Conservation (phyloP, 2,888 invertebrate species). For the Protonemura montana region DNA sequence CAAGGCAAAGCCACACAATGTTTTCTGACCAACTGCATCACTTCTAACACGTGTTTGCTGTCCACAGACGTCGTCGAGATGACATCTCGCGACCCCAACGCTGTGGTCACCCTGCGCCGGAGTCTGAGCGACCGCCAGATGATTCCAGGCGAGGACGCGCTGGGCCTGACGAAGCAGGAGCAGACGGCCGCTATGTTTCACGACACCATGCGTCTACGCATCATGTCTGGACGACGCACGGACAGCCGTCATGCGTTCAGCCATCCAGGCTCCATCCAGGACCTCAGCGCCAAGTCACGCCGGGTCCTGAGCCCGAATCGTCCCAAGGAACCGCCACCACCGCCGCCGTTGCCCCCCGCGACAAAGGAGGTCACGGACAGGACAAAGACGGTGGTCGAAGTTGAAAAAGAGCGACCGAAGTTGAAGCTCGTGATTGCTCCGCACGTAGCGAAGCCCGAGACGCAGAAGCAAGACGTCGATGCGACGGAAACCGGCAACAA, state of each 20-base stretch:
- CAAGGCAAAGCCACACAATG: too few species aligned
- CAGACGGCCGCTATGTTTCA: constrained; percentile 69
- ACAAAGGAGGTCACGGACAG: neutral
- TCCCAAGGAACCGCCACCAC: constrained; percentile 63
- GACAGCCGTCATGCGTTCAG: constrained; percentile 71
- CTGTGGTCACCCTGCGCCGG: constrained; percentile 55
- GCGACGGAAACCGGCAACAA: neutral
- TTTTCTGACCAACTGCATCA: too few species aligned
- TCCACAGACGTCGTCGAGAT: neutral
- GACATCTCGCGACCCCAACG: neutral
- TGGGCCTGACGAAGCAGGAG: constrained; percentile 57
- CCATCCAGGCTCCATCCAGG: constrained; percentile 53
- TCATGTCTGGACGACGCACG: constrained; percentile 60
- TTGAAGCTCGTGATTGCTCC: neutral
- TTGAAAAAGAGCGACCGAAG: constrained; percentile 22
- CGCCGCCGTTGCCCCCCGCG: constrained; percentile 56
- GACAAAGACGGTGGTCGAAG: neutral
- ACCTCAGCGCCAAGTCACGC: constrained; percentile 50
- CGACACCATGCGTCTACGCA: constrained; percentile 85
- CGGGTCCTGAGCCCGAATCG: constrained; percentile 48
- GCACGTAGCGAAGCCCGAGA: neutral
- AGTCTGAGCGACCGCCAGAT: constrained; percentile 59
- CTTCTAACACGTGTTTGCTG: neutral
- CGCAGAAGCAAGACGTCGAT: neutral
- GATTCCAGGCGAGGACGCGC: constrained; percentile 53